Conservation (phyloP, 2,888 invertebrate genomes). For the Chrysomela aeneicollis region DNA sequence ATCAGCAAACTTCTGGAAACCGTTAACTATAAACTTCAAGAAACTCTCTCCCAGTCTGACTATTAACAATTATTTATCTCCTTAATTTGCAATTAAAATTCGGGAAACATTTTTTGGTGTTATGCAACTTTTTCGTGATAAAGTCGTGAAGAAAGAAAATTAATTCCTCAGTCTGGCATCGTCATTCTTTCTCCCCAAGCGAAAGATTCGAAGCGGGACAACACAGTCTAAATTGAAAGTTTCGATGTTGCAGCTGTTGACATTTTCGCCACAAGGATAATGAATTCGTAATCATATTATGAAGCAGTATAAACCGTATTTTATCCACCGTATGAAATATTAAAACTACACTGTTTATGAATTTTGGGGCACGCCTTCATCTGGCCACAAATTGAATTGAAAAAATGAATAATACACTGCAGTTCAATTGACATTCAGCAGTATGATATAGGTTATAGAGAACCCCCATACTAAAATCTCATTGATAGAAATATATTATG, state of each 20-base stretch:
- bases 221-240: constrained; percentile 50
- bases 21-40: constrained; percentile 27
- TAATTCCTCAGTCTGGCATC: constrained; percentile 38
- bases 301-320: constrained; percentile 50
- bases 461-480: no score
- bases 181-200: constrained; percentile 40
- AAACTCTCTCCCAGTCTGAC: constrained; percentile 33
- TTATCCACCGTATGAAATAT: constrained; percentile 45
- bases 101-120: constrained; percentile 39
- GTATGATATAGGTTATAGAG: no score
- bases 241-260: constrained; percentile 53
- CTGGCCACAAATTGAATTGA: background rate
- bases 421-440: no score
- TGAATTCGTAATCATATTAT: constrained; percentile 54
- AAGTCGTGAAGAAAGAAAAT: constrained; percentile 44
- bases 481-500: no score
- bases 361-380: constrained; percentile 28
- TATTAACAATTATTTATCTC: constrained; percentile 42
- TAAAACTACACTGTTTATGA: constrained; percentile 35
- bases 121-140: constrained; percentile 44
- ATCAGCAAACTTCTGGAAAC: constrained; percentile 22
- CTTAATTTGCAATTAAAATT: constrained; percentile 45
- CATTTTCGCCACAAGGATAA: constrained; percentile 52
- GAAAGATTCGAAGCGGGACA: constrained; percentile 44
- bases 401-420: constrained; percentile 9